Conservation (phyloP, 1,140 invertebrate species). For the Ceratosolen fusciceps region DNA sequence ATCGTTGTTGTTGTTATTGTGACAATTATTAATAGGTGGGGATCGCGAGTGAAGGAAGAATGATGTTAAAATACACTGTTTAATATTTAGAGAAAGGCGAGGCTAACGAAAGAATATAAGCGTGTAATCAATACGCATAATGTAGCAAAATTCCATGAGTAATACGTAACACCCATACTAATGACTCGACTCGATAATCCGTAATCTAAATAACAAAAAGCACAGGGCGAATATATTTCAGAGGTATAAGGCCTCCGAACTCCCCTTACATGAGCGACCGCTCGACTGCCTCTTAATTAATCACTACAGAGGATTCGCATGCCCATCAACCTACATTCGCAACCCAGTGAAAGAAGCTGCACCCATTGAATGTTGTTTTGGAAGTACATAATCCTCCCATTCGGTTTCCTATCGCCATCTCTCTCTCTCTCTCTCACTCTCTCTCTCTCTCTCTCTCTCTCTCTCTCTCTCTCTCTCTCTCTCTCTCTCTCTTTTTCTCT, state of each 20-base stretch:
- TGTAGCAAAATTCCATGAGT: conserved; percentile 9
- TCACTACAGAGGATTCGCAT: conserved; percentile 28
- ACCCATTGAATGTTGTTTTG: conserved; percentile 26
- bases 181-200: conserved; percentile 22
- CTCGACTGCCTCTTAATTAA: conserved; percentile 42
- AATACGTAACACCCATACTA: conserved; percentile 12
- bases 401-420: neutral
- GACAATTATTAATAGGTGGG: too few species aligned
- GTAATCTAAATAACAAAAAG: conserved; percentile 35
- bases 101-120: neutral
- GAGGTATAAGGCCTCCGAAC: neutral
- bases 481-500: too few species aligned
- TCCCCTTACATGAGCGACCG: conserved; percentile 17
- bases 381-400: neutral
- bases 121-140: neutral
- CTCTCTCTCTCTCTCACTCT: neutral
- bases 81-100: neutral
- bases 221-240: conserved; percentile 4
- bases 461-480: neutral
- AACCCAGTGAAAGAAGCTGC: neutral
- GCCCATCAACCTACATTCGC: conserved; percentile 45
- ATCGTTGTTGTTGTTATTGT: too few species aligned
- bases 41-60: too few species aligned
- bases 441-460: conserved; percentile 20
- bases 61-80: neutral